Evolutionary conservation across 92 coral and sea anemone species (phyloP).

Genomic region (Metridium senile): DNA sequence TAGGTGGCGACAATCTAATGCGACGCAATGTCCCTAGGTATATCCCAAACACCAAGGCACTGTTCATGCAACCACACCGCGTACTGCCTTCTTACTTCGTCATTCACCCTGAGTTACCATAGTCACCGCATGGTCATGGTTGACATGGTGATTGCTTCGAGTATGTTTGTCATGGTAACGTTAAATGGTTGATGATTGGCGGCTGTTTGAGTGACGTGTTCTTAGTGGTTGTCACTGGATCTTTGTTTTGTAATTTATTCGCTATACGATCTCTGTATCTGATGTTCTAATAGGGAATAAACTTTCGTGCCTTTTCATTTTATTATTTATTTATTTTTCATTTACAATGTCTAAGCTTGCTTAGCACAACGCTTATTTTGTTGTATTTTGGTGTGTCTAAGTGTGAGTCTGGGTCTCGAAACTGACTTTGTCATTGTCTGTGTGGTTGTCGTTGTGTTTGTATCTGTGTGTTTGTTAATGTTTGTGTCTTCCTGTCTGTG

Average conservation of each 20-base stretch:
- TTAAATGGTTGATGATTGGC: background rate
- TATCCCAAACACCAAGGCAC: conserved; percentile 70
- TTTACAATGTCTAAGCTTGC: background rate
- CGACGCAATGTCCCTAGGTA: conserved; percentile 2
- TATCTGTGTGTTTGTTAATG: too few species aligned
- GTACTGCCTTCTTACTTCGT: conserved; percentile 73
- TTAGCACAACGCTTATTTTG: too few species aligned
- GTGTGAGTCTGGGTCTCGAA: too few species aligned
- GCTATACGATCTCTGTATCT: background rate
- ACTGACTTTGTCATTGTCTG: too few species aligned
- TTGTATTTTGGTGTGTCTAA: too few species aligned
- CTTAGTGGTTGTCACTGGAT: background rate
- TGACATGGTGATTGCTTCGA: background rate
- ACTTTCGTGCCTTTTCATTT: background rate
- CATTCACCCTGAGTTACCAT: conserved; percentile 90
- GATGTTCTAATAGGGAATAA: background rate
- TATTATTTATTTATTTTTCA: too few species aligned
- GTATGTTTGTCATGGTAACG: background rate
- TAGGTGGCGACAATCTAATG: conserved; percentile 20
- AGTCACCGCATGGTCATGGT: conserved; percentile 18
- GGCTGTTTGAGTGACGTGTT: background rate
- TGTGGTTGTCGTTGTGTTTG: too few species aligned
- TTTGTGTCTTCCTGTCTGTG: too few species aligned
- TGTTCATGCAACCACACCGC: conserved; percentile 94
- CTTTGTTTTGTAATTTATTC: background rate